Evolutionary conservation across 2,888 invertebrate species (phyloP).

Genomic region (Philopedon plagiatum): DNA sequence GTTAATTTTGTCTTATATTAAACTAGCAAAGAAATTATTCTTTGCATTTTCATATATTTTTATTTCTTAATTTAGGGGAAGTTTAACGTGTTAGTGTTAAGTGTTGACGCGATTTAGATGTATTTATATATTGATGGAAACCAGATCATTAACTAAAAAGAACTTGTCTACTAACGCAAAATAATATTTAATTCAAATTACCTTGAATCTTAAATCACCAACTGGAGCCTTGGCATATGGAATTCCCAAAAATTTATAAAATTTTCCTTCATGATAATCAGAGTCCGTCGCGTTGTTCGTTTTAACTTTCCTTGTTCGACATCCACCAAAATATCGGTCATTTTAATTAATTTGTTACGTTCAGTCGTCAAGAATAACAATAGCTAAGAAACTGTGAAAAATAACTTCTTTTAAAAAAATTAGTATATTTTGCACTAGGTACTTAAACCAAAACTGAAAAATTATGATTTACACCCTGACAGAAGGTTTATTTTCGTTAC

Average conservation of each 20-base stretch:
- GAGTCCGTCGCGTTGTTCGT: slow-evolving; percentile 55
- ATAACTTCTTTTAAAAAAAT: background rate
- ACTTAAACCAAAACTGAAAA: slow-evolving; percentile 17
- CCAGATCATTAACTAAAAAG: too few relatives aligned
- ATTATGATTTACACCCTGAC: background rate
- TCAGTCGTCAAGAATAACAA: too few relatives aligned
- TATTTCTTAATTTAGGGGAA: too few relatives aligned
- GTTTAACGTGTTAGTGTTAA: too few relatives aligned
- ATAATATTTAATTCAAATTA: too few relatives aligned
- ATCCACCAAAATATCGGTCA: slow-evolving; percentile 53
- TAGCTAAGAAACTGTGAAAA: slow-evolving; percentile 1
- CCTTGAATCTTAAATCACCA: slow-evolving; percentile 52
- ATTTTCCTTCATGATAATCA: slow-evolving; percentile 59
- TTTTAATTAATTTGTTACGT: slow-evolving; percentile 23
- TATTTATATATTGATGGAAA: too few relatives aligned
- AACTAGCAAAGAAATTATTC: too few relatives aligned
- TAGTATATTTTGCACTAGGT: background rate
- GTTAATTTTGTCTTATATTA: too few relatives aligned
- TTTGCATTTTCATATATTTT: too few relatives aligned
- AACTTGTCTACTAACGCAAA: too few relatives aligned
- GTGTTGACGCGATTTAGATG: too few relatives aligned
- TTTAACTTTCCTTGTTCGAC: slow-evolving; percentile 58
- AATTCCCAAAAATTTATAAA: slow-evolving; percentile 63
- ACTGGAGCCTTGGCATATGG: slow-evolving; percentile 62
- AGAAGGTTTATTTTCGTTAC: slow-evolving; percentile 19